A percentile compares a stretch with the other conserved stretches of the same genome.
Evolutionary conservation across 2,797 vertebrate species (phyloP).

Genomic region (Arremon aurantiirostris): DNA sequence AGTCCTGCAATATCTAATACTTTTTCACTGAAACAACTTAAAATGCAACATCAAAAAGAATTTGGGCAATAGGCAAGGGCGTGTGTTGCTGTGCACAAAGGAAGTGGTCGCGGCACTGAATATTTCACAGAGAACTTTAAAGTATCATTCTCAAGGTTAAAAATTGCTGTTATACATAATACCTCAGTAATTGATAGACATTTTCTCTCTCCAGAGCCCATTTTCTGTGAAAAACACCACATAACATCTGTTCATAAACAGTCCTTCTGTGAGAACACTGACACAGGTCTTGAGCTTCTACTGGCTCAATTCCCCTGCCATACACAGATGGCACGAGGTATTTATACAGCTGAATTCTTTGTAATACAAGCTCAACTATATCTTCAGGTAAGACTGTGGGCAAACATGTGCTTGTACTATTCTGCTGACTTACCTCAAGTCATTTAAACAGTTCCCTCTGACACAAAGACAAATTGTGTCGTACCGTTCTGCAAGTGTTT

Average conservation of each 20-base stretch:
- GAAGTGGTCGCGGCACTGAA: slow-evolving; percentile 49
- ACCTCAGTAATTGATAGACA: slow-evolving; percentile 93
- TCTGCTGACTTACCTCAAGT: slow-evolving; percentile 83
- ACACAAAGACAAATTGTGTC: slow-evolving; percentile 94
- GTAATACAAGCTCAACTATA: slow-evolving; percentile 81
- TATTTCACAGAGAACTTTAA: slow-evolving; percentile 74
- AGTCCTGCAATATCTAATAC: background rate
- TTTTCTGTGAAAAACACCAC: slow-evolving; percentile 89
- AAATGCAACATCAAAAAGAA: background rate
- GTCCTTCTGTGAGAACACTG: slow-evolving; percentile 93
- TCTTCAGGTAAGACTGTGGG: slow-evolving; percentile 89
- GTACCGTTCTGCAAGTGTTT: slow-evolving; percentile 71
- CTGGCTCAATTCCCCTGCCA: slow-evolving; percentile 90
- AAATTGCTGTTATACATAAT: slow-evolving; percentile 86
- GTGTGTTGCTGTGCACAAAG: slow-evolving; percentile 59
- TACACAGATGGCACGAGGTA: slow-evolving; percentile 89
- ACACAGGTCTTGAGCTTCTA: slow-evolving; percentile 85
- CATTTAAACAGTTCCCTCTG: slow-evolving; percentile 85
- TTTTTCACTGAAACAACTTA: background rate
- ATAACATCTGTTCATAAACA: slow-evolving; percentile 99
- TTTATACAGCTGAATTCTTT: slow-evolving; percentile 82
- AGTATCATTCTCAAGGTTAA: slow-evolving; percentile 95
- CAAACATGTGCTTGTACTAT: slow-evolving; percentile 79
- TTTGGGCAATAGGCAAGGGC: slow-evolving; percentile 23
- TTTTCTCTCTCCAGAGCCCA: slow-evolving; percentile 91